Conservation (phyloP, 2,797 vertebrate genomes). For the Echiichthys vipera region DNA sequence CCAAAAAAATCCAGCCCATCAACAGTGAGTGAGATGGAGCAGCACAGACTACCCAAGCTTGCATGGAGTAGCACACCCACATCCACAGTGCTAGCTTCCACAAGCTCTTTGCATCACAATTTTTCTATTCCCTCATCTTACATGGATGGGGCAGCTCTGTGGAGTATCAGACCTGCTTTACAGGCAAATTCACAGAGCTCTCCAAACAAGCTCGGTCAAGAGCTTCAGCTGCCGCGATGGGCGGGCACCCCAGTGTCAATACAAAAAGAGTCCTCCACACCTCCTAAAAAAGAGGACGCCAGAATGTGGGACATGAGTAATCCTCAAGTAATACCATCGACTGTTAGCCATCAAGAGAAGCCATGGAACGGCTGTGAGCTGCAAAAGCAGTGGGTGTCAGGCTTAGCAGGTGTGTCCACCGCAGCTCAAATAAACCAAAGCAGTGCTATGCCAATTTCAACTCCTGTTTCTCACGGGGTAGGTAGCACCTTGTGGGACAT, state of each 20-base stretch:
- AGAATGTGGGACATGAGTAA: slow-evolving; percentile 63
- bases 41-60: slow-evolving; percentile 60
- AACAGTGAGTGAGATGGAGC: slow-evolving; percentile 60
- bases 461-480: slow-evolving; percentile 62
- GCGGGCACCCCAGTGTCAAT: slow-evolving; percentile 43
- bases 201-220: slow-evolving; percentile 60
- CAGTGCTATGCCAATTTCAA: slow-evolving; percentile 62
- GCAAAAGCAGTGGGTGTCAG: slow-evolving; percentile 69
- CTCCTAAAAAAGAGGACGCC: slow-evolving; percentile 71
- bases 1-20: slow-evolving; percentile 65
- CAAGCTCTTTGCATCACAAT: slow-evolving; percentile 61
- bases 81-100: slow-evolving; percentile 54
- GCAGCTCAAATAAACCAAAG: slow-evolving; percentile 77
- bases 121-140: slow-evolving; percentile 56
- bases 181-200: slow-evolving; percentile 64
- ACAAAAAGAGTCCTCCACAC: slow-evolving; percentile 59
- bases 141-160: slow-evolving; percentile 75
- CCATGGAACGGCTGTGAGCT: slow-evolving; percentile 70
- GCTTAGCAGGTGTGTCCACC: slow-evolving; percentile 59
- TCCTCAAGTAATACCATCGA: slow-evolving; percentile 59
- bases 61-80: slow-evolving; percentile 64
- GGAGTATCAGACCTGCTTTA: slow-evolving; percentile 68
- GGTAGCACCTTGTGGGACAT: slow-evolving; percentile 75
- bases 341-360: slow-evolving; percentile 75
- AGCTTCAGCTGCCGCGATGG: slow-evolving; percentile 74